phyloP scores from a whole-genome alignment of 2,797 vertebrate species.

The Rhincodon typus region DNA sequence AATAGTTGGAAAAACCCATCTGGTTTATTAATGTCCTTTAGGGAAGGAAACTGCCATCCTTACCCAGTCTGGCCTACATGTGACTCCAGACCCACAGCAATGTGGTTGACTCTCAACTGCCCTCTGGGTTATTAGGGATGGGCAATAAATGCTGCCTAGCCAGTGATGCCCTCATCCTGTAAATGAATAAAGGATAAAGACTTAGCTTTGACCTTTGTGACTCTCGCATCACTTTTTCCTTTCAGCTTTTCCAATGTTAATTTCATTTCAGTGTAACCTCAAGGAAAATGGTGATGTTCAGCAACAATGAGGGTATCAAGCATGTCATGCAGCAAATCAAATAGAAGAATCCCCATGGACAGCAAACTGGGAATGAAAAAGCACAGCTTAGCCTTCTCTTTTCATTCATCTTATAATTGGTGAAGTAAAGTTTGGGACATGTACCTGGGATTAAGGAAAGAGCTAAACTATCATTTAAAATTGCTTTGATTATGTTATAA shows the following conservation, averaged over 20 bases:
- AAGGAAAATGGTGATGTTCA: neutral
- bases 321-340: neutral
- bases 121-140: no score
- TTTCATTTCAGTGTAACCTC: neutral
- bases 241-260: neutral
- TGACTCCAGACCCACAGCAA: no score
- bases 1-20: no score
- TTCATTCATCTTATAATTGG: neutral
- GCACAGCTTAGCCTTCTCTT: neutral
- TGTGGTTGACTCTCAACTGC: no score
- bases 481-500: neutral
- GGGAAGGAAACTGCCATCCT: no score
- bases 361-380: neutral
- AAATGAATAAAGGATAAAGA: no score
- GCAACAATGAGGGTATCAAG: neutral
- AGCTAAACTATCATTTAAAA: neutral
- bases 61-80: no score
- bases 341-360: neutral
- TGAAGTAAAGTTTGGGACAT: neutral
- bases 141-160: no score
- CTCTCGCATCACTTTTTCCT: no score
- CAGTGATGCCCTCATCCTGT: no score
- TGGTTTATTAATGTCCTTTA: no score
- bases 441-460: neutral
- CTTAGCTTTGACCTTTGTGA: neutral